Evolutionary conservation across 2,113 vertebrate genomes (phyloP), one percentile per base, ranked within the genome.

Genomic region (Perca schrenkii): DNA sequence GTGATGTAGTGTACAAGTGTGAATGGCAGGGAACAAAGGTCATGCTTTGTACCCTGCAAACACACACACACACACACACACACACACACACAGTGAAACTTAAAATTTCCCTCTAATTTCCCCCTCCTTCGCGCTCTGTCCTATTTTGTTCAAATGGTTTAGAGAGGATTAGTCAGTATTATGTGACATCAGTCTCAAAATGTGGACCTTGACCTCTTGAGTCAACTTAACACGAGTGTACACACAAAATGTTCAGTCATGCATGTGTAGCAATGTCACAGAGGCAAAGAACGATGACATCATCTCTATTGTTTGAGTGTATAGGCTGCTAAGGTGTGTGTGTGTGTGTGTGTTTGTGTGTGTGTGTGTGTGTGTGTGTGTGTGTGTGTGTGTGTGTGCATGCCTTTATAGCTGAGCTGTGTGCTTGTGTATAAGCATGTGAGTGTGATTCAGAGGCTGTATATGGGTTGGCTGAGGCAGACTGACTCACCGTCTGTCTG

Each of bases 401-500:
- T 72, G 65, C 74, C 68, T 82, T 84, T 34, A 79, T 69, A 15
- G 28, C 8, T 25, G 62, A 70, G 56, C 43, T 40, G 10, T 57
- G 25, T 50, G 75, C 5, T 46, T 77, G 81, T 75, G 67, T 50
- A 6, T 66, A 85, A 58, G 69, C 31, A 64, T 83, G 69, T 63
- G 67, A 68, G 85, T 71, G 73, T 93, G 89, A 89, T 69, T 90
- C 78, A 82, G 64, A 71, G 69, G 60, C 64, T 76, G 67, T 14
- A 34, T 11, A 16, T 56, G 3, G 16, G 19, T 31, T 2, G 22
- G 34, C 60, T 54, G 43, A 60, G 1, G 25, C 75, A 89, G 85
- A 46, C 73, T 93, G 92, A 94, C 84, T 93, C 92, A 93, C 82
- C 2, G 64, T 86, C 85, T 79, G 76, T 83, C 80, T 86, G 76